Evolutionary conservation across 2,797 vertebrate species (phyloP).

Genomic region (Pseudochromis fuscus): DNA sequence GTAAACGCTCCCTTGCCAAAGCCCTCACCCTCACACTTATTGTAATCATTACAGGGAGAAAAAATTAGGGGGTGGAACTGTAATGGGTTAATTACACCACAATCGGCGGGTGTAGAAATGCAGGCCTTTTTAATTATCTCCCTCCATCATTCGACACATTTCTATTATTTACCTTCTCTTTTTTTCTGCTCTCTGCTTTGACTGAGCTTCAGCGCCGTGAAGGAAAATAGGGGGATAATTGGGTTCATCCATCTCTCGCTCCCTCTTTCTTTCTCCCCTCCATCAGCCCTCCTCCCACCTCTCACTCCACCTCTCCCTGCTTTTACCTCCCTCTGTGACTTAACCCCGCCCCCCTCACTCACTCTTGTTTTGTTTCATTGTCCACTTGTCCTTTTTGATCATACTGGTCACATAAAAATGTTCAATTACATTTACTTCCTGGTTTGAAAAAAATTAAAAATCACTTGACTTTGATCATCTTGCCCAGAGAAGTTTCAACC

Average conservation of each 20-base stretch:
- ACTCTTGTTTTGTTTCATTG: constrained; percentile 2
- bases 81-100: constrained; percentile 84
- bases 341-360: background rate
- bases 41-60: constrained; percentile 80
- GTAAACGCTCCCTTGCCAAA: constrained; percentile 77
- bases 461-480: no score
- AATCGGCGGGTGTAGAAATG: constrained; percentile 73
- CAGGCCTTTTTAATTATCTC: constrained; percentile 82
- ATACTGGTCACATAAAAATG: background rate
- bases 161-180: constrained; percentile 80
- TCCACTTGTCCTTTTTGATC: background rate
- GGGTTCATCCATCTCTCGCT: constrained; percentile 83
- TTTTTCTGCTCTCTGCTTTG: constrained; percentile 64
- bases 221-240: constrained; percentile 82
- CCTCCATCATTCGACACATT: constrained; percentile 84
- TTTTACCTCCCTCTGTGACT: constrained; percentile 34
- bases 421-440: no score
- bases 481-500: no score
- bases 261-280: constrained; percentile 32
- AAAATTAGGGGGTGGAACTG: constrained; percentile 58
- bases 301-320: constrained; percentile 6
- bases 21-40: constrained; percentile 82
- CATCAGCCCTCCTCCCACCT: constrained; percentile 11
- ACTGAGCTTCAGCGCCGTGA: constrained; percentile 61
- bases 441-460: no score